Percentiles rank a stretch among this genome's conserved stretches.
Conservation (phyloP, 2,113 vertebrate species). For the Corythoichthys intestinalis region DNA sequence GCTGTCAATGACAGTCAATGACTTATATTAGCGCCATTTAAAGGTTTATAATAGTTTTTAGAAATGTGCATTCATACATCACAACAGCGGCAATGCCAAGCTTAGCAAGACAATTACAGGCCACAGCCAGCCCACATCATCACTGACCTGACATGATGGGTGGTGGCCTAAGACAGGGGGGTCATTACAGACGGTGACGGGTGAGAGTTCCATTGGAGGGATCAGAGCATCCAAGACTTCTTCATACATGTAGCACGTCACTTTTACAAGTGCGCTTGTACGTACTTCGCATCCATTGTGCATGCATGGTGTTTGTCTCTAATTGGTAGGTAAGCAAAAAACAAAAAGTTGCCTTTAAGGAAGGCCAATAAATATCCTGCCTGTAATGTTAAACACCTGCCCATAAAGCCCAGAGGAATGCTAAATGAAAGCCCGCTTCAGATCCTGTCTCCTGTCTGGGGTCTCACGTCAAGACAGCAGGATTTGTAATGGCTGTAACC, state of each 20-base stretch:
- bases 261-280: constrained; percentile 12
- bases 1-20: too few species aligned
- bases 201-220: constrained; percentile 33
- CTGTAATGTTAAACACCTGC: constrained; percentile 80
- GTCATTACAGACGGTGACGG: constrained; percentile 29
- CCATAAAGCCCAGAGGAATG: constrained; percentile 77
- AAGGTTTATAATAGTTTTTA: too few species aligned
- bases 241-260: constrained; percentile 14
- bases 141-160: constrained; percentile 57
- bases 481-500: constrained; percentile 75
- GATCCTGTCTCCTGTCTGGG: constrained; percentile 72
- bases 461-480: constrained; percentile 73
- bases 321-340: constrained; percentile 78
- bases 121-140: constrained; percentile 50
- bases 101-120: constrained; percentile 62
- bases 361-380: constrained; percentile 76
- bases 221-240: constrained; percentile 27
- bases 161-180: constrained; percentile 15
- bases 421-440: constrained; percentile 77
- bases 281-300: constrained; percentile 36
- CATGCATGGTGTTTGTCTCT: constrained; percentile 46
- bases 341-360: constrained; percentile 69
- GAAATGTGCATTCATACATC: constrained; percentile 37
- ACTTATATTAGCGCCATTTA: too few species aligned
- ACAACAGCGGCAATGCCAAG: constrained; percentile 58